These are phyloP conservation scores for Melanogrammus aeglefinus DNA, from an alignment of 2,797 vertebrate genomes.

Conservation along the genomic window DNA sequence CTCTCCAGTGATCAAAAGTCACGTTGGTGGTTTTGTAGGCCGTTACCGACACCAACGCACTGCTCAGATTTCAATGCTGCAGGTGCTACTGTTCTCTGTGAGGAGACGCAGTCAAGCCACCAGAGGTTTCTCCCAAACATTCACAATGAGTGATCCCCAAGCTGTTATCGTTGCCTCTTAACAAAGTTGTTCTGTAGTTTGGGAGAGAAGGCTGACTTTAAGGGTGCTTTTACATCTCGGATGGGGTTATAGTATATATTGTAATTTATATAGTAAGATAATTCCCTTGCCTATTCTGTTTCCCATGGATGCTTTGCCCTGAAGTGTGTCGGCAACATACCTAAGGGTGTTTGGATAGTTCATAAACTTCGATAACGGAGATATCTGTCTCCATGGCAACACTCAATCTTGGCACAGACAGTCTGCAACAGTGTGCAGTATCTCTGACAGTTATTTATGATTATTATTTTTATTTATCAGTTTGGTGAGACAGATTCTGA, in stretches of 20 bases:
- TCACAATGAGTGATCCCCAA: not conserved
- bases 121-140: not conserved
- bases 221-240: not conserved
- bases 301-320: not conserved
- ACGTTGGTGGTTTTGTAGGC: slow-evolving; percentile 34
- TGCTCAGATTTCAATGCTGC: slow-evolving; percentile 12
- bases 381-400: slow-evolving; percentile 68
- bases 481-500: not conserved
- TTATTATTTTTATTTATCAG: too few relatives aligned
- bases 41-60: slow-evolving; percentile 12
- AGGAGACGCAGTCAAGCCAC: not conserved
- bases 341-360: slow-evolving; percentile 20
- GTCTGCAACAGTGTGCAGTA: slow-evolving; percentile 36
- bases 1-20: slow-evolving; percentile 35
- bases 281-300: not conserved
- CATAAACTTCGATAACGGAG: slow-evolving; percentile 43
- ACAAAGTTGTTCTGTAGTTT: not conserved
- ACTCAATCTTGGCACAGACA: slow-evolving; percentile 45
- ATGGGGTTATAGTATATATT: not conserved
- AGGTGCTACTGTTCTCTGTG: slow-evolving; percentile 6
- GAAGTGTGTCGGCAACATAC: slow-evolving; percentile 12
- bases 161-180: not conserved
- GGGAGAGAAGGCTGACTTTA: not conserved
- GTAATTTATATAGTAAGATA: not conserved
- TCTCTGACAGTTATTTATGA: slow-evolving; percentile 28